These are phyloP conservation scores for Benitochromis conjunctus DNA, from an alignment of 2,113 vertebrate species.

Conservation along the genomic window DNA sequence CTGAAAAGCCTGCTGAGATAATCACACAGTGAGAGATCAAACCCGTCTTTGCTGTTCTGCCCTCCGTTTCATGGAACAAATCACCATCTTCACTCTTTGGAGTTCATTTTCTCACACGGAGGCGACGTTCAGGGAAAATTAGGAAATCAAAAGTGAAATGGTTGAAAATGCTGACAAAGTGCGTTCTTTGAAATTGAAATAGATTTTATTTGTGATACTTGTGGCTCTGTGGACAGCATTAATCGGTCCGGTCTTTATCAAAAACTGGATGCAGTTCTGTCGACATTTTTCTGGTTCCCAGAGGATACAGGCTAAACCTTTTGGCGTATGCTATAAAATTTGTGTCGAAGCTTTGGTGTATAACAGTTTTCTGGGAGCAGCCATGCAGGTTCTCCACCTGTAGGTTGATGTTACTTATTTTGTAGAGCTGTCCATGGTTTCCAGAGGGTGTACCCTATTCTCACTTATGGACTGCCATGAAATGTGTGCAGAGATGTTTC, in stretches of 20 bases:
- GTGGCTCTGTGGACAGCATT: rapidly evolving
- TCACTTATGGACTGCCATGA: not conserved
- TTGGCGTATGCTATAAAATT: not conserved
- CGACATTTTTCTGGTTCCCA: not conserved
- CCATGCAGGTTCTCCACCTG: rapidly evolving
- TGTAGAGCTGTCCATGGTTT: not conserved
- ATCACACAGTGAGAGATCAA: not conserved
- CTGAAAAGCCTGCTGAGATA: not conserved
- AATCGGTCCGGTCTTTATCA: not conserved
- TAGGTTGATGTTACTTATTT: rapidly evolving
- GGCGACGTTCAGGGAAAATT: not conserved
- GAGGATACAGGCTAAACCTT: not conserved
- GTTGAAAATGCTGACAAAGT: not conserved
- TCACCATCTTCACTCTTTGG: not conserved
- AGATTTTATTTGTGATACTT: not conserved
- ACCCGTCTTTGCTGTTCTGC: not conserved
- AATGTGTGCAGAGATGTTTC: not conserved
- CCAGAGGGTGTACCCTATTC: not conserved
- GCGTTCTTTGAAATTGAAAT: not conserved
- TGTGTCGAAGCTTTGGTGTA: not conserved
- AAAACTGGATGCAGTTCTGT: not conserved
- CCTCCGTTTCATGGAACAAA: not conserved
- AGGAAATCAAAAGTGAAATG: not conserved
- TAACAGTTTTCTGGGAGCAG: not conserved
- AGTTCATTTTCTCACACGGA: not conserved